Conservation (phyloP, 2,888 invertebrate species). For the Ephialtes manifestator region DNA sequence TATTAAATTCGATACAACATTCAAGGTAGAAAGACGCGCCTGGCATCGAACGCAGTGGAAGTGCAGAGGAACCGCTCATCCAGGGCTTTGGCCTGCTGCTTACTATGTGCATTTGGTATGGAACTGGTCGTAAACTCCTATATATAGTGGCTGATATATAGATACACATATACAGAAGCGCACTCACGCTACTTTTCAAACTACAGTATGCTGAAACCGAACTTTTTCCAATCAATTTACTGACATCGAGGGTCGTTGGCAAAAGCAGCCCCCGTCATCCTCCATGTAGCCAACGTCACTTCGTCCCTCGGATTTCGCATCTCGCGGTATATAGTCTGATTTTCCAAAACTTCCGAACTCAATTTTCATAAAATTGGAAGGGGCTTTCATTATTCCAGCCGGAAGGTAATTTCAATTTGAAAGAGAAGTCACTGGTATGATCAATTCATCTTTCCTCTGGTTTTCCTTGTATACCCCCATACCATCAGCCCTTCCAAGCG, state of each 20-base stretch:
- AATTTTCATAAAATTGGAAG: constrained; percentile 63
- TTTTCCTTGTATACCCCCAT: constrained; percentile 41
- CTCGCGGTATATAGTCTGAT: constrained; percentile 38
- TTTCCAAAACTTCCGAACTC: constrained; percentile 65
- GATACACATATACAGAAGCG: constrained; percentile 7
- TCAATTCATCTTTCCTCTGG: constrained; percentile 66
- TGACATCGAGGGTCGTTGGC: constrained; percentile 55
- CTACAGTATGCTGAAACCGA: constrained; percentile 40
- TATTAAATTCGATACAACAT: constrained; percentile 56
- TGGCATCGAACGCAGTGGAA: neutral
- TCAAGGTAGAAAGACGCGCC: neutral
- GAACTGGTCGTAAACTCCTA: constrained; percentile 4
- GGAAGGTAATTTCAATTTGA: constrained; percentile 71
- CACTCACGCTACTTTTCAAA: constrained; percentile 44
- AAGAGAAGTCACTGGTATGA: constrained; percentile 69
- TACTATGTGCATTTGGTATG: constrained; percentile 40
- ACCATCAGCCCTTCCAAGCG: constrained; percentile 47
- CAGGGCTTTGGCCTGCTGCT: constrained; percentile 1
- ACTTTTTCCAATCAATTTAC: constrained; percentile 68
- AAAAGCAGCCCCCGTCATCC: constrained; percentile 45
- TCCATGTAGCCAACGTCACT: constrained; percentile 15
- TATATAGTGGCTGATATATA: neutral
- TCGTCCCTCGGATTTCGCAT: neutral
- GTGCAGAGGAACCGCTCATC: neutral
- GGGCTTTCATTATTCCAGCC: constrained; percentile 67